Base-by-base conservation (phyloP, 1,140 invertebrate genomes). In the Apocrypta bakeri region DNA sequence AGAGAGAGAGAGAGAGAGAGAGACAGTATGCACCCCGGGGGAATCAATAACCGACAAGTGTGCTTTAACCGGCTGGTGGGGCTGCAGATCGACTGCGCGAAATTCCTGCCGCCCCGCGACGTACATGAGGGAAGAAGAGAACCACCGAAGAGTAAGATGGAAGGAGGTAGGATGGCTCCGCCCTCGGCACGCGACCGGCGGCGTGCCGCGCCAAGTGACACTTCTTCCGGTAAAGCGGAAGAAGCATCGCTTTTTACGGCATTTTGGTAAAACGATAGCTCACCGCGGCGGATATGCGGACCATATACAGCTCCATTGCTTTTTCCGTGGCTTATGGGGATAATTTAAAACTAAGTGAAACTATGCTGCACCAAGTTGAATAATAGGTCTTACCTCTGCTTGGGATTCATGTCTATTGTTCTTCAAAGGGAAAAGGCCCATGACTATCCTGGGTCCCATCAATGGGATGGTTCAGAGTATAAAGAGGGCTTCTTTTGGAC, bases 41-140 rank as follows among this genome's bases (percentile, higher is more conserved):
- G 90, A 91, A 91, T 91, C 90, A 90, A 91, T 91, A 91, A 91
- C 89, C 89, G 88, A 90, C 89, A 89, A 87, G 89, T 86, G 56
- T 11, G 72, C 79, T 63, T 42, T 31, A 87, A 87, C 81, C 83
- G 81, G 79, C 48, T 86, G 86, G 85, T 86, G 87, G 87, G 87
- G 87, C 84, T 85, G 33, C 56, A 40, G 21, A 66, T 78, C 64
- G 48, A 78, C 33, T 48, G 66, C 66, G 83, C 61, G 63, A 25
- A 66, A 66, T 66, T 66, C 63, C 63, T 25, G 63, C 63, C 63
- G 24, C 63, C 63, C 27, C 63, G 24, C 56, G 74, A 68, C 71
- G 79, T 56, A 24, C 40, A 78, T 33, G 79, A 48, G 81, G 68
- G 68, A 79, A 29, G 69, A 37, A 61, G 74, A n/a, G 48, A 29